These are phyloP conservation scores for Siniperca scherzeri DNA, from an alignment of 2,797 vertebrate genomes.

Conservation along the genomic window DNA sequence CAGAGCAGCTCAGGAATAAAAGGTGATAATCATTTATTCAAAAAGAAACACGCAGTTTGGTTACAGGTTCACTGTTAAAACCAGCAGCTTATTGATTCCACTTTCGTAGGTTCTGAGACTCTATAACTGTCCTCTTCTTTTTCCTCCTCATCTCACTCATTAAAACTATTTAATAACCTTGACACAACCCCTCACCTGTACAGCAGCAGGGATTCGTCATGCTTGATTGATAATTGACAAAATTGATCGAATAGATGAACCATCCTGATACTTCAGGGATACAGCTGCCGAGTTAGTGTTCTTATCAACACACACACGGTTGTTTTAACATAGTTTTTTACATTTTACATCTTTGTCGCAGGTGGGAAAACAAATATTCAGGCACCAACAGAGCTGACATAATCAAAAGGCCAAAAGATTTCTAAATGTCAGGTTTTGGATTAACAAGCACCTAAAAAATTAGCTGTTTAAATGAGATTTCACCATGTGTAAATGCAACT, in stretches of 20 bases:
- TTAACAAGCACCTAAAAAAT: constrained; percentile 37
- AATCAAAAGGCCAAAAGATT: constrained; percentile 44
- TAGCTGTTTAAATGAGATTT: constrained; percentile 26
- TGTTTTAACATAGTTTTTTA: constrained; percentile 16
- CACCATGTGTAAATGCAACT: constrained; percentile 1
- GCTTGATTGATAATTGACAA: constrained; percentile 59
- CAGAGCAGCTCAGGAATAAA: constrained; percentile 36
- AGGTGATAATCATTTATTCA: constrained; percentile 56
- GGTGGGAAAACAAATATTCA: constrained; percentile 33
- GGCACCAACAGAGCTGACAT: constrained; percentile 14
- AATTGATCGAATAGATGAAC: constrained; percentile 38
- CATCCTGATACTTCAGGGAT: constrained; percentile 22
- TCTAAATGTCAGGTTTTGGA: constrained; percentile 33
- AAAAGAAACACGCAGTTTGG: constrained; percentile 56
- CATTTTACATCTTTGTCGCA: constrained; percentile 23
- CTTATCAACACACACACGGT: constrained; percentile 2
- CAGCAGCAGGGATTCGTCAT: constrained; percentile 39
- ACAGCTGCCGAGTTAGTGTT: constrained; percentile 25
- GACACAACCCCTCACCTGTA: constrained; percentile 44
- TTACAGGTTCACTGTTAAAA: constrained; percentile 42
- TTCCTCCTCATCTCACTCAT: constrained; percentile 34
- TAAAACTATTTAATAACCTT: constrained; percentile 40
- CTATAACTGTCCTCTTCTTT: constrained; percentile 20
- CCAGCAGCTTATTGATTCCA: constrained; percentile 41
- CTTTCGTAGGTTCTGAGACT: constrained; percentile 5